Conservation (phyloP, 2,797 vertebrate species). For the Toxotes lorentzi region DNA sequence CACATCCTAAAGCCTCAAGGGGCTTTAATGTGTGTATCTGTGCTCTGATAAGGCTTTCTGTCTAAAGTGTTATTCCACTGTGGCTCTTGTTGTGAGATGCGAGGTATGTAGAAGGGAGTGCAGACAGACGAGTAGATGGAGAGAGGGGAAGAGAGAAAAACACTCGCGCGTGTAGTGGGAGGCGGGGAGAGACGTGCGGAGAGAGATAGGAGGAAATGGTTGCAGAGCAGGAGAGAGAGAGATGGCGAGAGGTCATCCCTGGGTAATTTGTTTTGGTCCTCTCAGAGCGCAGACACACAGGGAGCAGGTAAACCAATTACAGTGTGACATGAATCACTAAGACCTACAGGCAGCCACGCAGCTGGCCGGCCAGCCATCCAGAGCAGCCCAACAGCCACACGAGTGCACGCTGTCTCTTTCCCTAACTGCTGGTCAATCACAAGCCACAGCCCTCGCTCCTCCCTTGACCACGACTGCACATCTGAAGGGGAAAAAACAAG, state of each 20-base stretch:
- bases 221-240: constrained; percentile 63
- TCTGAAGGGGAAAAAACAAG: constrained; percentile 57
- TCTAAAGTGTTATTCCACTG: constrained; percentile 31
- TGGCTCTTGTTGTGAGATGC: constrained; percentile 23
- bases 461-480: constrained; percentile 61
- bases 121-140: constrained; percentile 36
- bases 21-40: constrained; percentile 43
- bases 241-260: constrained; percentile 83
- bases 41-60: constrained; percentile 20
- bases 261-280: constrained; percentile 89
- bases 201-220: constrained; percentile 57
- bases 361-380: constrained; percentile 51
- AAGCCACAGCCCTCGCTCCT: constrained; percentile 66
- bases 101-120: constrained; percentile 33
- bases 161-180: constrained; percentile 58
- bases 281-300: constrained; percentile 83
- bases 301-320: constrained; percentile 88
- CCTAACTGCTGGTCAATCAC: constrained; percentile 78
- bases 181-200: constrained; percentile 57
- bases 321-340: constrained; percentile 88
- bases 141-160: constrained; percentile 47
- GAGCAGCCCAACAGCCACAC: constrained; percentile 48
- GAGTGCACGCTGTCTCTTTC: constrained; percentile 52
- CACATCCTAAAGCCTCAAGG: constrained; percentile 15
- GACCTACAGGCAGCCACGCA: constrained; percentile 77